Conservation (phyloP, 2,113 vertebrate species). For the Phoenicopterus ruber region DNA sequence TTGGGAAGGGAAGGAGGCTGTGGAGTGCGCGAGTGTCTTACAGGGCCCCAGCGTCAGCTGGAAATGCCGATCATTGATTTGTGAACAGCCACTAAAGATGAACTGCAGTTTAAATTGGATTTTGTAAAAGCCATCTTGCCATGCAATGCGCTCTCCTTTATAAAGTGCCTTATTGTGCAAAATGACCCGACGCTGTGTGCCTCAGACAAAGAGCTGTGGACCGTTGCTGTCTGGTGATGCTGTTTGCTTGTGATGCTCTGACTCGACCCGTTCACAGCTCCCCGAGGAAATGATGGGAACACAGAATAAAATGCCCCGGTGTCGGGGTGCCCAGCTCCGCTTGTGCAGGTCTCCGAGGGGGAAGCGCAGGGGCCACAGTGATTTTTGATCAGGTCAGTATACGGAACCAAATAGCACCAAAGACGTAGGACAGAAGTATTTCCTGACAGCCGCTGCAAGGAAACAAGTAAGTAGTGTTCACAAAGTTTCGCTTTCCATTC, state of each 20-base stretch:
- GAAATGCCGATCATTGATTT: not conserved
- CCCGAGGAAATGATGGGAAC: not conserved
- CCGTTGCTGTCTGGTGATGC: fast-evolving
- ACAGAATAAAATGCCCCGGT: not conserved
- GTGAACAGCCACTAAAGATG: not conserved
- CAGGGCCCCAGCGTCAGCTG: not conserved
- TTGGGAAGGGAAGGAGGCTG: not conserved
- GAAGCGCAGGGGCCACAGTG: not conserved
- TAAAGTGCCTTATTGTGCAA: not conserved
- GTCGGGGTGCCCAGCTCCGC: not conserved
- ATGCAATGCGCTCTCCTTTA: not conserved
- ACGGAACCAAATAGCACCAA: not conserved
- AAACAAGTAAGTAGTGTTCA: not conserved
- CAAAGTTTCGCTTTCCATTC: not conserved
- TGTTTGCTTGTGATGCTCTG: not conserved
- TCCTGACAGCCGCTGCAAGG: not conserved
- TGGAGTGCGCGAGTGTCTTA: not conserved
- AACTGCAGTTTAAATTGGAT: not conserved
- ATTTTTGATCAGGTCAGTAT: not conserved
- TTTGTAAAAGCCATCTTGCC: not conserved
- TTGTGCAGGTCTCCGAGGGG: fast-evolving
- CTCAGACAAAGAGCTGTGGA: not conserved
- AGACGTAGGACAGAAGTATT: not conserved
- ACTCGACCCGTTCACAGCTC: not conserved
- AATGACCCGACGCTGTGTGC: fast-evolving